Base-by-base conservation (phyloP, 2,888 invertebrate genomes). In the Griposia aprilina region DNA sequence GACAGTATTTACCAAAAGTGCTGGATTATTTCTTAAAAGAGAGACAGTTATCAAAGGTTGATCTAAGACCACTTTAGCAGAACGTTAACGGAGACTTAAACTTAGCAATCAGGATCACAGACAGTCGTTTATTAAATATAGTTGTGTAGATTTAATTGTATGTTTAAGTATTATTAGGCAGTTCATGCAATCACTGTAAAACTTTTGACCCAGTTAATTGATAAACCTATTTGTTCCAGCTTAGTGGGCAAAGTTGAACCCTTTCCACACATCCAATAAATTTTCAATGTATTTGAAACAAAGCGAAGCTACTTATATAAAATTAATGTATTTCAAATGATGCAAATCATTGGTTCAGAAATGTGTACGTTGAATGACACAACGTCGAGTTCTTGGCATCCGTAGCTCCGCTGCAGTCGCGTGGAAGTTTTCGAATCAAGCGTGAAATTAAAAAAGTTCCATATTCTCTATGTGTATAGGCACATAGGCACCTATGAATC, bases 371-470 rank as follows among this genome's bases (percentile, higher is more conserved):
- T 76, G 79, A 89, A 84, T 90, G 91, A 90, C 91, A 91, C 86
- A 89, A 86, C 86, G 88, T 81, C 77, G 88, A 90, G 92, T 88
- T 92, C 92, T 92, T 92, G 91, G 91, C 91, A 92, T 90, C 86
- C 90, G 86, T 87, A 86, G 84, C 88, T 83, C 87, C 87, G 62
- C 30, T 36, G 30, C 91, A 87, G 82, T 90, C 92, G 88, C 73
- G 89, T 89, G 90, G 90, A 93, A 94, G 93, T 93, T 94, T 92
- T 89, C 92, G 93, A 94, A 94, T 95, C 94, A 93, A 95, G 94
- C 96, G 94, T 96, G 94, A 96, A 95, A 96, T 96, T 95, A 96
- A 95, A 96, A 96, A 96, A 96, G 94, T 95, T 95, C 89, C 91
- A 92, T 93, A 92, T 93, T 91, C 91, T 87, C 84, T 90, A 87